Evolutionary conservation across 2,888 invertebrate species (phyloP).

Genomic region (Mactromeris polynyma): DNA sequence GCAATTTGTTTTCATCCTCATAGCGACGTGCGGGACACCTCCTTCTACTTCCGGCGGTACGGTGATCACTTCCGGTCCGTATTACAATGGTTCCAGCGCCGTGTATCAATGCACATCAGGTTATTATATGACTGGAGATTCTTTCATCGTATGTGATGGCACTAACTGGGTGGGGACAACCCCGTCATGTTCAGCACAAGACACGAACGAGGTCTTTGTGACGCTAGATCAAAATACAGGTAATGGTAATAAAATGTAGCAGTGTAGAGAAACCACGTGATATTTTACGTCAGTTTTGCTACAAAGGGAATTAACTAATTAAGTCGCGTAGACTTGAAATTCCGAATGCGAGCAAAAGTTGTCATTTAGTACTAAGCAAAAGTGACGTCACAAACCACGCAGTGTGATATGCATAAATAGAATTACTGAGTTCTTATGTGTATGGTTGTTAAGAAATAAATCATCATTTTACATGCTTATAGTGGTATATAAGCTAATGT

Average conservation of each 20-base stretch:
- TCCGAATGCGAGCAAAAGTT: too few relatives aligned
- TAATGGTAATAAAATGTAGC: background rate
- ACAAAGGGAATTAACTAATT: too few relatives aligned
- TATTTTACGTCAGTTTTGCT: too few relatives aligned
- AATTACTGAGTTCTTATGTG: too few relatives aligned
- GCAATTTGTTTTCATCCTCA: background rate
- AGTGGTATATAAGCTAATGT: too few relatives aligned
- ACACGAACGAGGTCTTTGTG: slow-evolving; percentile 25
- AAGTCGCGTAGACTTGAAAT: too few relatives aligned
- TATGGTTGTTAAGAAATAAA: too few relatives aligned
- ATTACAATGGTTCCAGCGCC: slow-evolving; percentile 43
- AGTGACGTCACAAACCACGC: too few relatives aligned
- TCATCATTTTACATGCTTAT: too few relatives aligned
- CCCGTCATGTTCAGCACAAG: slow-evolving; percentile 40
- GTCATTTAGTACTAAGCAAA: too few relatives aligned
- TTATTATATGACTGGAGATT: slow-evolving; percentile 47
- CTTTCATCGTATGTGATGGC: slow-evolving; percentile 39
- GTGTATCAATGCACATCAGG: slow-evolving; percentile 60
- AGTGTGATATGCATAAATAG: too few relatives aligned
- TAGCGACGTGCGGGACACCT: slow-evolving; percentile 38
- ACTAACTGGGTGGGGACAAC: slow-evolving; percentile 7
- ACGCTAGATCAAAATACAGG: background rate
- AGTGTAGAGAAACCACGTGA: background rate
- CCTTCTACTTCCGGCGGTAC: slow-evolving; percentile 48
- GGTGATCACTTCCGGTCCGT: slow-evolving; percentile 51